A percentile compares a stretch with the other conserved stretches of the same genome.
Evolutionary conservation across 2,113 vertebrate genomes (phyloP).

Genomic region (Dinomys branickii): DNA sequence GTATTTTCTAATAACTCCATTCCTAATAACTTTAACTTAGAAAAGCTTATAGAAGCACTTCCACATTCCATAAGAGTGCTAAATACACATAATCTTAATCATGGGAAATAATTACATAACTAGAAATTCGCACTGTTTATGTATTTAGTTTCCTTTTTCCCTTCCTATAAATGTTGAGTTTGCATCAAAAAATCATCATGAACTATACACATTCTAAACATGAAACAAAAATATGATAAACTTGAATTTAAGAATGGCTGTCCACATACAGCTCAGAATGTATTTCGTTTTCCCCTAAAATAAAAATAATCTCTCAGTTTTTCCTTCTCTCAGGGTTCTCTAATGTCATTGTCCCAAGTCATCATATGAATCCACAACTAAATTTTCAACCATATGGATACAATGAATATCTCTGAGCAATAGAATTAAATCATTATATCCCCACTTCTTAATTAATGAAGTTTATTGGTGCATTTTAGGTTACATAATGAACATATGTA

Average conservation of each 20-base stretch:
- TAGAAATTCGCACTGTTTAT: background rate
- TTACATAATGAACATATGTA: background rate
- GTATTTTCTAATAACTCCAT: too few relatives aligned
- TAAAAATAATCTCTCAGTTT: background rate
- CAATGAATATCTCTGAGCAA: background rate
- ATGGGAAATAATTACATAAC: background rate
- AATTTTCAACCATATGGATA: background rate
- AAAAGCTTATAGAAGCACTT: too few relatives aligned
- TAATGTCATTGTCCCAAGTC: background rate
- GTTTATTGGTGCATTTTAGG: background rate
- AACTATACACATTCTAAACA: background rate
- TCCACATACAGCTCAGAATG: background rate
- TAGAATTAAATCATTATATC: background rate
- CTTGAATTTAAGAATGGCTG: background rate
- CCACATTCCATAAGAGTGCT: background rate
- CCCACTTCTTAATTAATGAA: background rate
- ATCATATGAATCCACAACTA: background rate
- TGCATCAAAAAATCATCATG: background rate
- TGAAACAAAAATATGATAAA: background rate
- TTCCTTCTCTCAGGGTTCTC: background rate
- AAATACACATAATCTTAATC: background rate
- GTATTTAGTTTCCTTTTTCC: background rate
- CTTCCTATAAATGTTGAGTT: background rate
- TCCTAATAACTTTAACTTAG: too few relatives aligned
- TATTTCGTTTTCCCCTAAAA: background rate